Evolutionary conservation across 2,888 invertebrate species (phyloP).

Genomic region (Epinotia bilunana): DNA sequence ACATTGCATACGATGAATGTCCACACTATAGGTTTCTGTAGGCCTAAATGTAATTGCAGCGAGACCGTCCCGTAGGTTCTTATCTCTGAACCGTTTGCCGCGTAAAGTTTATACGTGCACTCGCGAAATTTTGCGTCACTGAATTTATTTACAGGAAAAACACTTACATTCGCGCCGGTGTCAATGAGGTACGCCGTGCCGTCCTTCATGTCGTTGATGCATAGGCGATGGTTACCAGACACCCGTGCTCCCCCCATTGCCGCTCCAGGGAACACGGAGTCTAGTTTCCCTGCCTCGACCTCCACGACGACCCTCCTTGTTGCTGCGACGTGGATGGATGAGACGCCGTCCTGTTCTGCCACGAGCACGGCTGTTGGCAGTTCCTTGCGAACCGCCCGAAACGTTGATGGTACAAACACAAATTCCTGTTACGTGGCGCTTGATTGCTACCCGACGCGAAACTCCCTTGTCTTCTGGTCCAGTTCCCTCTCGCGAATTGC

Average conservation of each 20-base stretch:
- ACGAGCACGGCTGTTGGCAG: conserved; percentile 1
- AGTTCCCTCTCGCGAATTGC: neutral
- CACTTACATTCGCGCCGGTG: no score
- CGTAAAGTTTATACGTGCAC: no score
- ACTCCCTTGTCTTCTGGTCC: neutral
- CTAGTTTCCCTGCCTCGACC: conserved; percentile 11
- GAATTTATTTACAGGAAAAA: no score
- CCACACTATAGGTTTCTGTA: neutral
- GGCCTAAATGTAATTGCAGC: neutral
- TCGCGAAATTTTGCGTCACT: no score
- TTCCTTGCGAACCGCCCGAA: conserved; percentile 11
- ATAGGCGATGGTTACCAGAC: neutral
- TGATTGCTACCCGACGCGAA: neutral
- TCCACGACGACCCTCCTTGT: neutral
- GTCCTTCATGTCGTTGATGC: conserved; percentile 5
- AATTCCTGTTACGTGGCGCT: neutral
- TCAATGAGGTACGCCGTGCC: conserved; percentile 1
- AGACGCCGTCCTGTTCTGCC: neutral
- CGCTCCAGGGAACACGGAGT: conserved; percentile 2
- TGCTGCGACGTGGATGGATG: neutral
- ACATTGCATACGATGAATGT: conserved; percentile 18
- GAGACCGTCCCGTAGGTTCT: conserved; percentile 1
- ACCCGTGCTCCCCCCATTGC: conserved; percentile 9
- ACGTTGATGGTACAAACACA: neutral
- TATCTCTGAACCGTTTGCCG: neutral